phyloP scores from a whole-genome alignment of 2,113 vertebrate species.

The Proterorhinus semilunaris region DNA sequence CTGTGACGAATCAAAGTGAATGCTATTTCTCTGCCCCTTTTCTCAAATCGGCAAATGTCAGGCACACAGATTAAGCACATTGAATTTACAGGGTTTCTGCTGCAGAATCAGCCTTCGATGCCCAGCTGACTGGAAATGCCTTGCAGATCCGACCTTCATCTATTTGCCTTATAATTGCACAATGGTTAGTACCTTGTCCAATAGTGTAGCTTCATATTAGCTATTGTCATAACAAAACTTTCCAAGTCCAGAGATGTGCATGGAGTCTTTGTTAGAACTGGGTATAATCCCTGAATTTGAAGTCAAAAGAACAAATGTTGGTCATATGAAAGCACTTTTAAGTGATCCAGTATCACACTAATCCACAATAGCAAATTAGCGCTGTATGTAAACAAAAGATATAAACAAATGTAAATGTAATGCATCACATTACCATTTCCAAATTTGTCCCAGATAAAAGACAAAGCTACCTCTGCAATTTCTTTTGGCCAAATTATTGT shows the following conservation, averaged over 20 bases:
- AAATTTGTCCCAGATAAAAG: constrained; percentile 24
- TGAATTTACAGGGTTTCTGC: constrained; percentile 55
- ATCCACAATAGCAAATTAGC: constrained; percentile 13
- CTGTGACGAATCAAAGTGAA: constrained; percentile 36
- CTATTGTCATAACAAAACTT: constrained; percentile 59
- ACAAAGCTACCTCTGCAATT: constrained; percentile 69
- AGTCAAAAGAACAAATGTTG: background rate
- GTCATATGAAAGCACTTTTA: constrained; percentile 21
- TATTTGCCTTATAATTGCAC: constrained; percentile 96
- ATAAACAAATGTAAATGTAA: background rate
- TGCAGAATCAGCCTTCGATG: constrained; percentile 43
- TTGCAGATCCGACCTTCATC: constrained; percentile 84
- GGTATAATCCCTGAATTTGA: constrained; percentile 3
- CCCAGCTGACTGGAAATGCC: constrained; percentile 75
- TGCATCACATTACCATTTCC: background rate
- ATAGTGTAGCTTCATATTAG: constrained; percentile 76
- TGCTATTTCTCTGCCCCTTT: constrained; percentile 24
- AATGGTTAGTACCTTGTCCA: constrained; percentile 85
- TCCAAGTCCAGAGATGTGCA: constrained; percentile 53
- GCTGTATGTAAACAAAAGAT: too few relatives aligned
- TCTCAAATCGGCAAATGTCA: constrained; percentile 16
- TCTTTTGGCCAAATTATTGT: constrained; percentile 6
- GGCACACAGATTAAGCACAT: constrained; percentile 39
- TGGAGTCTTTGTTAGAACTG: constrained; percentile 36
- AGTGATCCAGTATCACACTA: constrained; percentile 13